Percentiles rank a stretch among this genome's conserved stretches.
phyloP scores from a whole-genome alignment of 2,797 vertebrate genomes.

The Presbytis comata region DNA sequence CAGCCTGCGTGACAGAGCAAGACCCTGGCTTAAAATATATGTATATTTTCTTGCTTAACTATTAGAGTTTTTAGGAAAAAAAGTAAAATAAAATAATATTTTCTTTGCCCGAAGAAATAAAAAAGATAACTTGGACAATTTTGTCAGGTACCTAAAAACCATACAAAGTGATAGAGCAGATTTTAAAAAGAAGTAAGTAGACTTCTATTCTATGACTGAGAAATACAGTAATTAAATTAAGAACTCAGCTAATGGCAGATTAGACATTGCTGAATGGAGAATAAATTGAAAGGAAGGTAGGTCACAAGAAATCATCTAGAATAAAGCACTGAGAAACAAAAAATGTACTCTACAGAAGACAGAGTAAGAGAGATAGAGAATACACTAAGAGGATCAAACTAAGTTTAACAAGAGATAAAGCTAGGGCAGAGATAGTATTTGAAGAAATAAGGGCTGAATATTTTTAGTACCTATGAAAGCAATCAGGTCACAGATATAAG shows the following conservation, averaged over 20 bases:
- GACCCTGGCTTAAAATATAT: background rate
- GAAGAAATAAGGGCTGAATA: background rate
- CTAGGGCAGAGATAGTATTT: background rate
- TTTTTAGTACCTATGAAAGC: background rate
- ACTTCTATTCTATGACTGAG: background rate
- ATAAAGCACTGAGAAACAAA: background rate
- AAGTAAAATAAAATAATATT: background rate
- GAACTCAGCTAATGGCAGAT: background rate
- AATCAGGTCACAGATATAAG: background rate
- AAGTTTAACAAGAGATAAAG: background rate
- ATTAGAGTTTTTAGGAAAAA: background rate
- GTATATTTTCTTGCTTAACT: background rate
- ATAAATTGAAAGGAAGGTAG: background rate
- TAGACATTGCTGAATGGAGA: background rate
- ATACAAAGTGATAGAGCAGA: background rate
- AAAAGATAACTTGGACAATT: background rate
- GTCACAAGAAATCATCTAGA: background rate
- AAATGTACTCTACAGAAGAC: background rate
- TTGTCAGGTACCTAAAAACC: background rate
- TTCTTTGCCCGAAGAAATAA: conserved; percentile 28
- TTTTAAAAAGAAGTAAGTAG: background rate
- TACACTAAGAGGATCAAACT: background rate
- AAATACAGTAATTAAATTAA: background rate
- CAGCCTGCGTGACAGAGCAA: background rate
- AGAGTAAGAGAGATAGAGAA: background rate